Base-by-base conservation (phyloP, 2,113 vertebrate species). In the Mola mola region DNA sequence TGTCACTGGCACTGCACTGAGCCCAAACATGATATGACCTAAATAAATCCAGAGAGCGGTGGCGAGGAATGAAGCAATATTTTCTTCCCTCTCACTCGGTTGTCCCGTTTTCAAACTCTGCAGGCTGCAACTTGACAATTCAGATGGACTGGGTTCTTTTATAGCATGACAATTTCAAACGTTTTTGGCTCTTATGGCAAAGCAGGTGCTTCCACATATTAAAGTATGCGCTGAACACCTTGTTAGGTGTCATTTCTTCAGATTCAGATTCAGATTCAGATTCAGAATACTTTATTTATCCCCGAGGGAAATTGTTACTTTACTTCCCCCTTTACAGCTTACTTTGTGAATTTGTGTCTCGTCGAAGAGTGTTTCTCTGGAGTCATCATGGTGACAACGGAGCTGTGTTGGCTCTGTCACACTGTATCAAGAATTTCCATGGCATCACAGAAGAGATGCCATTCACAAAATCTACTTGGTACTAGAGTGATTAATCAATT, bases 1-100 rank as follows among this genome's bases (percentile, higher is more conserved):
- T 77, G 82, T 80, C 81, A 74, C 72, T 67, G 75, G 76, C 81
- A 59, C 72, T 66, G 75, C 86, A 84, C 78, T 66, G 62, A 81
- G 82, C 78, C 71, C 77, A 79, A 83, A 87, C 66, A 75, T 71
- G 75, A 87, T 78, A 66, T 90, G 90, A 90, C 90, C 87, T 86
- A 86, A 89, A 92, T 92, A 88, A 86, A 86, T 72, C 42, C 22
- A 70, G 58, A 69, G 73, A 51, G 46, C 16, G 13, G 15, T 55
- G 34, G 42, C 22, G 55, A 60, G 41, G 20, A 55, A 57, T 76
- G 72, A 69, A 76, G 71, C 46, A 61, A 61, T 52, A 17, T 66
- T 52, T 50, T 31, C 43, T 22, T 52, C 28, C 43, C 48, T 33
- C 43, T 66, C 58, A 12, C 59, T 69, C 56, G 8, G 48, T 49